These are phyloP conservation scores for Sycobia sp. DNA, from an alignment of 1,140 invertebrate species.

Conservation along the genomic window DNA sequence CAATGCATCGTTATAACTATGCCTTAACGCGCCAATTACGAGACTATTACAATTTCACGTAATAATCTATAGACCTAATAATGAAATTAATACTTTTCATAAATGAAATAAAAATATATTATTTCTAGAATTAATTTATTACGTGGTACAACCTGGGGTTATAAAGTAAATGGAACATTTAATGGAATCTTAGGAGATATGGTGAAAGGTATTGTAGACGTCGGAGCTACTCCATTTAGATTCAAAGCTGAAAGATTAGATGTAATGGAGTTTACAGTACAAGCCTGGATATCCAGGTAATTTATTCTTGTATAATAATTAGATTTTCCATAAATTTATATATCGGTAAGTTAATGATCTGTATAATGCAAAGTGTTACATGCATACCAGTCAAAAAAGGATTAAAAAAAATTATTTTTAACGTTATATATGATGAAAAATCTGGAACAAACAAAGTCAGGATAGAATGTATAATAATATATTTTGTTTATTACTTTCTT, in stretches of 20 bases:
- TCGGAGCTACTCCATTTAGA: constrained; percentile 68
- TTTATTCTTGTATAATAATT: too few relatives aligned
- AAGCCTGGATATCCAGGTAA: constrained; percentile 66
- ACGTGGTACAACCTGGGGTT: constrained; percentile 68
- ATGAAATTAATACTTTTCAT: background rate
- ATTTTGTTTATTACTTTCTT: too few relatives aligned
- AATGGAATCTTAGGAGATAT: constrained; percentile 71
- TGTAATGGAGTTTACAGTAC: constrained; percentile 66
- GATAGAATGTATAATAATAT: too few relatives aligned
- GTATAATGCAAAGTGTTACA: too few relatives aligned
- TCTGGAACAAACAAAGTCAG: too few relatives aligned
- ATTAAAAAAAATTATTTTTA: too few relatives aligned
- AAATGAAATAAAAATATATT: background rate
- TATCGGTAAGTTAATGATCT: too few relatives aligned
- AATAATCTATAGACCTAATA: constrained; percentile 30
- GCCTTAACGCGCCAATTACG: constrained; percentile 64
- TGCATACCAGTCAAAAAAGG: too few relatives aligned
- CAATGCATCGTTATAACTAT: constrained; percentile 68
- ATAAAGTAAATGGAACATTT: constrained; percentile 67
- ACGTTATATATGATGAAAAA: too few relatives aligned
- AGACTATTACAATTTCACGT: constrained; percentile 70
- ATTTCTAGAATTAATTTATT: constrained; percentile 60
- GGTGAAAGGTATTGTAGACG: constrained; percentile 64
- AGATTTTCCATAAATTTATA: too few relatives aligned
- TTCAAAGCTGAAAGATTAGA: constrained; percentile 64